phyloP scores from a whole-genome alignment of 35 echinoderm and acorn worm genomes.

The Acanthaster planci region DNA sequence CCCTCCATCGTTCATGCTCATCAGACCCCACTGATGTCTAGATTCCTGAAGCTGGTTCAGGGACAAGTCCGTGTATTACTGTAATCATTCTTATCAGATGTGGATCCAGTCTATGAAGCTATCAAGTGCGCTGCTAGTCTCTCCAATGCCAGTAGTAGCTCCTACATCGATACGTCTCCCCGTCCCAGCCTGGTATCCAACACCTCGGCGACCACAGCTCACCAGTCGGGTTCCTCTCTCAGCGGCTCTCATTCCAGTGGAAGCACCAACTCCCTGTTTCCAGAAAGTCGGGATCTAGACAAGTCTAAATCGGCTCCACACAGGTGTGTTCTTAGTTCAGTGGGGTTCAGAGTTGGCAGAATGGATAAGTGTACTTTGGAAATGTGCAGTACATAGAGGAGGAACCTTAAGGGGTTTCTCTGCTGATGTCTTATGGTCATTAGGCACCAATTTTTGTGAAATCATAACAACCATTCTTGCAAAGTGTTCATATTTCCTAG shows the following conservation, averaged over 20 bases:
- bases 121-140: conserved; percentile 72
- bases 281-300: conserved; percentile 9
- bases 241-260: neutral
- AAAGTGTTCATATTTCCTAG: no score
- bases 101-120: conserved; percentile 66
- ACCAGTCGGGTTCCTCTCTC: neutral
- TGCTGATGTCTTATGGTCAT: no score
- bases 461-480: no score
- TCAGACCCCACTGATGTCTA: no score
- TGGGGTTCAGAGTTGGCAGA: no score
- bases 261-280: conserved; percentile 6
- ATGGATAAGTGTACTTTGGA: no score
- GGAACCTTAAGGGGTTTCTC: no score
- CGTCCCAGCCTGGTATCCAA: neutral
- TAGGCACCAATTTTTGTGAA: no score
- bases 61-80: no score
- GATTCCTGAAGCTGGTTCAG: no score
- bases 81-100: conserved; percentile 16
- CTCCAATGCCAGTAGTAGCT: conserved; percentile 12
- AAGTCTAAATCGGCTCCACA: conserved; percentile 40
- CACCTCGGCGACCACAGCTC: neutral
- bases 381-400: no score
- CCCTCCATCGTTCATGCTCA: no score
- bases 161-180: neutral
- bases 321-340: neutral